Conservation (phyloP, 2,797 vertebrate genomes). For the Spondyliosoma cantharus region DNA sequence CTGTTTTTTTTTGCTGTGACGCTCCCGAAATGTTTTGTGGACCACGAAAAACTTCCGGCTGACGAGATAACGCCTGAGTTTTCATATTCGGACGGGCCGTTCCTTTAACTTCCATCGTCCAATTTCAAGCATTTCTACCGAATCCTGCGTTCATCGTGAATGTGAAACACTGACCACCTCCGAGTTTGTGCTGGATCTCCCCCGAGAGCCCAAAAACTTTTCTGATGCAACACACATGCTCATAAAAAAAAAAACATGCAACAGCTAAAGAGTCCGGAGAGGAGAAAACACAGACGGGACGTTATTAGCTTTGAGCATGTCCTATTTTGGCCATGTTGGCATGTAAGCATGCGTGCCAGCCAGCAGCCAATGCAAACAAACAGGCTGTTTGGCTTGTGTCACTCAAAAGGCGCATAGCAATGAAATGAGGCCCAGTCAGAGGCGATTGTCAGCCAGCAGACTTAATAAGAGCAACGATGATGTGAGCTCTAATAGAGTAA, state of each 20-base stretch:
- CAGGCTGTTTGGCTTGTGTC: conserved; percentile 77
- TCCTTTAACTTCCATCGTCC: no score
- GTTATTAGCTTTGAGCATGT: conserved; percentile 75
- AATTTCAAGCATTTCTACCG: background rate
- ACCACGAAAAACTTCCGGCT: no score
- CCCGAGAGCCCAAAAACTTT: background rate
- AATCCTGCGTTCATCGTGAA: background rate
- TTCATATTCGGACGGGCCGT: no score
- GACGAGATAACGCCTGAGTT: no score
- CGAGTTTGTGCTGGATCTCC: conserved; percentile 8
- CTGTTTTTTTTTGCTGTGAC: no score
- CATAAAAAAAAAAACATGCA: conserved; percentile 50
- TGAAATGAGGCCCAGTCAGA: conserved; percentile 77
- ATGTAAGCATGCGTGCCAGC: conserved; percentile 66
- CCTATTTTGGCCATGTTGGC: conserved; percentile 81
- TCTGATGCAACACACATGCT: conserved; percentile 67
- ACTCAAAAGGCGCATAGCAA: conserved; percentile 76
- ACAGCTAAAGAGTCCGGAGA: conserved; percentile 16
- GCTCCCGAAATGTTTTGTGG: no score
- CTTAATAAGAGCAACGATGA: conserved; percentile 72
- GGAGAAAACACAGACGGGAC: conserved; percentile 70
- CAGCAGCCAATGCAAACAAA: conserved; percentile 81
- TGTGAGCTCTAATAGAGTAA: conserved; percentile 68
- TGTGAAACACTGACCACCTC: background rate
- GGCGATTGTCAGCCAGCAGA: conserved; percentile 73